Evolutionary conservation across 2,113 vertebrate genomes (phyloP).

Genomic region (Archilochus colubris): DNA sequence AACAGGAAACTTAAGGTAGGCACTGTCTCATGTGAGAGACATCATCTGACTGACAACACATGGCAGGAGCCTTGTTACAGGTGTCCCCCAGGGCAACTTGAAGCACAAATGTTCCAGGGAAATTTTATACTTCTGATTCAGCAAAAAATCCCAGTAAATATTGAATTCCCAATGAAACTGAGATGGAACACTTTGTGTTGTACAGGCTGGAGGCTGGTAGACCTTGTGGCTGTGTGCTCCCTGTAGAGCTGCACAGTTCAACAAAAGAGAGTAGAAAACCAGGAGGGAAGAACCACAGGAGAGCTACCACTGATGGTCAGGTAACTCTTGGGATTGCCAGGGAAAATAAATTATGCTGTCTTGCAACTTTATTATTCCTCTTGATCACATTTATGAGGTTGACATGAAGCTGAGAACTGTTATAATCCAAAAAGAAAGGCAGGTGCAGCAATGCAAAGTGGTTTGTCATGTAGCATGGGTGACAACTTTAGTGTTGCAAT

Average conservation of each 20-base stretch:
- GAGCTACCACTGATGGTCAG: background rate
- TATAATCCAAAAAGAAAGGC: conserved; percentile 40
- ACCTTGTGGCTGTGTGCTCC: fast-evolving
- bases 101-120: background rate
- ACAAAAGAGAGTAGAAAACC: background rate
- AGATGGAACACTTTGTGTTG: fast-evolving
- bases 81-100: fast-evolving
- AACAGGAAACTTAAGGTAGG: too few species aligned
- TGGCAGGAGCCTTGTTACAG: too few species aligned
- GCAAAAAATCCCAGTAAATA: fast-evolving
- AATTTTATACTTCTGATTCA: background rate
- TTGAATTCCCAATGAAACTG: too few species aligned
- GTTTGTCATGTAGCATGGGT: conserved; percentile 33
- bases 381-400: conserved; percentile 64
- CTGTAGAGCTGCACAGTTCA: too few species aligned
- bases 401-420: conserved; percentile 46
- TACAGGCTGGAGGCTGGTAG: too few species aligned
- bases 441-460: conserved; percentile 56
- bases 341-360: conserved; percentile 19
- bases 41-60: too few species aligned
- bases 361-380: conserved; percentile 38
- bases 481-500: conserved; percentile 59
- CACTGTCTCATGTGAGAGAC: too few species aligned
- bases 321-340: background rate
- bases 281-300: fast-evolving